Evolutionary conservation across 2,888 invertebrate species (phyloP), one percentile per base, ranked within the genome.

Genomic region (Alloscopus bannaensis): DNA sequence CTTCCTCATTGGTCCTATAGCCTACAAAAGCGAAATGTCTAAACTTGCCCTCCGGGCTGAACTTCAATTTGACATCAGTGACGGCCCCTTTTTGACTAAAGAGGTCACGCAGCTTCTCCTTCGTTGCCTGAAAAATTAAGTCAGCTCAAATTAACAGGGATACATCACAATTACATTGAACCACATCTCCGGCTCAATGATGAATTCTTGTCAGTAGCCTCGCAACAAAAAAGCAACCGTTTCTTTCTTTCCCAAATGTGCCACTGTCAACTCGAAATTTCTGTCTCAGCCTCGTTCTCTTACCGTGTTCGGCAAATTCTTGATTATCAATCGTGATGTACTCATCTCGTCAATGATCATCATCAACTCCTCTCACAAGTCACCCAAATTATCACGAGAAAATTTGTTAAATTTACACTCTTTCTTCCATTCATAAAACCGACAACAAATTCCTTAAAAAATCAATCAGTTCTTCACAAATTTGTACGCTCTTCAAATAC

Each of bases 1-100:
- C 98, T 87, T 95, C 94, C 60, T 93, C 92, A 81, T 94, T 94
- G 24, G 91, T 92, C 87, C 94, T 93, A 88, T 92, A 99, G 6
- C 99, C 99, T 85, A 99, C 90, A 87, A 99, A 99, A 3, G 94
- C 96, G 89, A 99, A 99, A 86, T 94, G 93, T 78, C 99, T 91
- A 88, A 99, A 99, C 87, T 93, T 93, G 8, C 98, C 98, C 90
- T 95, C 93, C 86, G 93, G 92, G 0, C 96, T 96, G 87, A 94
- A 98, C 88, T 98, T 99, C 6, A 99, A 89, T 87, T 96, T 95
- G 6, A 98, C 92, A 89, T 99, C 99, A 6, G 98, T 99, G 8
- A 99, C 92, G 82, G 92, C 91, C 24, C 97, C 97, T 87, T 94
- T 93, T 86, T 92, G 88, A 62, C 92, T 91, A 88, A 98, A 98